phyloP scores from a whole-genome alignment of 2,113 vertebrate genomes.

The Herpetotheres cachinnans region DNA sequence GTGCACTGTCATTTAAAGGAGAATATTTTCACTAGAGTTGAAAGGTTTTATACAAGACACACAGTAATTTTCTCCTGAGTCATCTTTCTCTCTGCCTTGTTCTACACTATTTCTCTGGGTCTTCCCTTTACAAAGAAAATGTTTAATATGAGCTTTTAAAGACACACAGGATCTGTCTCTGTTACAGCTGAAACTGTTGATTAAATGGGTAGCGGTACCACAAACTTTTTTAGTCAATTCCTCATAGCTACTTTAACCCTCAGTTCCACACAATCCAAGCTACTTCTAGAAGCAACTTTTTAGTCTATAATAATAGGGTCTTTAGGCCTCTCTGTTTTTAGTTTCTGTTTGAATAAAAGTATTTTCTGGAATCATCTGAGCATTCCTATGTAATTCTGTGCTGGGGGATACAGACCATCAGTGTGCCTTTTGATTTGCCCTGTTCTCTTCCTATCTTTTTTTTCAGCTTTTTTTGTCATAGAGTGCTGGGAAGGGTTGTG shows the following conservation, averaged over 20 bases:
- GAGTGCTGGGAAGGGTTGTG: not conserved
- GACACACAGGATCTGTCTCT: not conserved
- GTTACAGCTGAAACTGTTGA: not conserved
- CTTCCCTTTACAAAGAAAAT: not conserved
- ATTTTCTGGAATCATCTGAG: not conserved
- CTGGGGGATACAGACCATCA: not conserved
- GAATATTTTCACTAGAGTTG: not conserved
- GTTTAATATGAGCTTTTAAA: not conserved
- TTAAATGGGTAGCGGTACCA: not conserved
- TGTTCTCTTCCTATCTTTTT: not conserved
- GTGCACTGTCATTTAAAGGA: not conserved
- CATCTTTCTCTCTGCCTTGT: not conserved
- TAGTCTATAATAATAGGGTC: not conserved
- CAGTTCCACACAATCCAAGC: not conserved
- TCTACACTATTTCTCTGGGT: not conserved
- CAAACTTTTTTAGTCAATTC: not conserved
- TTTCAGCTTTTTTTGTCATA: not conserved
- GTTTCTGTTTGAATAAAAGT: not conserved
- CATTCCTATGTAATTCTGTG: not conserved
- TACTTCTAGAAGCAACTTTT: not conserved
- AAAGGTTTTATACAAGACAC: not conserved
- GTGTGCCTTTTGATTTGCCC: not conserved
- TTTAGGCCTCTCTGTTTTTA: not conserved
- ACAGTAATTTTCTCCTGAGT: not conserved
- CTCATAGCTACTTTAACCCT: not conserved